Percentiles rank a stretch among this genome's conserved stretches.
These are phyloP conservation scores for Temnothorax unifasciatus DNA, from an alignment of 2,888 invertebrate species.

Conservation along the genomic window DNA sequence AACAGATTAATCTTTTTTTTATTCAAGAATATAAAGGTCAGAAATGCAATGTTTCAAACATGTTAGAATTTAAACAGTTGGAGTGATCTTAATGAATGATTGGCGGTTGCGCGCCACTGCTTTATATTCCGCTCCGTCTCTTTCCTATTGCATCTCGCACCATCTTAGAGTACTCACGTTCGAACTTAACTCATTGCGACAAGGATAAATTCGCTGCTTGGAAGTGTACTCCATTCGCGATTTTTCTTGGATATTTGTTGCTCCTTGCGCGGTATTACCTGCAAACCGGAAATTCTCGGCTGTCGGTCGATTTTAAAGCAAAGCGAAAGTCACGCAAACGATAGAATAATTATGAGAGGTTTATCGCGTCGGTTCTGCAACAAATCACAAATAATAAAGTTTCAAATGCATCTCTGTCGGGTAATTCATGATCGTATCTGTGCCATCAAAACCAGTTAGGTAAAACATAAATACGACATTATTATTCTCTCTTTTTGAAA, in stretches of 20 bases:
- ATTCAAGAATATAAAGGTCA: neutral
- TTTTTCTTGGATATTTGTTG: slow-evolving; percentile 50
- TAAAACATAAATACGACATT: slow-evolving; percentile 4
- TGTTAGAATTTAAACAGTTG: neutral
- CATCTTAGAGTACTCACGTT: slow-evolving; percentile 39
- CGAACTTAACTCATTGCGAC: slow-evolving; percentile 47
- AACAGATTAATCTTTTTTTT: neutral
- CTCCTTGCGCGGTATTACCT: neutral
- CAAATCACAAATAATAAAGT: neutral
- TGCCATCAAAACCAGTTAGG: neutral
- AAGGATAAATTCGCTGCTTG: slow-evolving; percentile 36
- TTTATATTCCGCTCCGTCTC: slow-evolving; percentile 44
- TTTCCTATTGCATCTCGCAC: slow-evolving; percentile 17
- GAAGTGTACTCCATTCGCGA: slow-evolving; percentile 8
- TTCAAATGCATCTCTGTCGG: neutral
- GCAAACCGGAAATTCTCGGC: neutral
- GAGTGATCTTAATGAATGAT: neutral
- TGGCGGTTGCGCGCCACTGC: slow-evolving; percentile 38
- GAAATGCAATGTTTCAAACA: neutral
- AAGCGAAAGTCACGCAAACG: neutral
- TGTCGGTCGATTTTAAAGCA: neutral
- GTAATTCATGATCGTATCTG: neutral
- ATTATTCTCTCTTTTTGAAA: neutral
- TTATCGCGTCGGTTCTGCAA: neutral
- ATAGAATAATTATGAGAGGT: neutral